Base-by-base conservation (phyloP, 2,113 vertebrate species). In the Cottus gobio region DNA sequence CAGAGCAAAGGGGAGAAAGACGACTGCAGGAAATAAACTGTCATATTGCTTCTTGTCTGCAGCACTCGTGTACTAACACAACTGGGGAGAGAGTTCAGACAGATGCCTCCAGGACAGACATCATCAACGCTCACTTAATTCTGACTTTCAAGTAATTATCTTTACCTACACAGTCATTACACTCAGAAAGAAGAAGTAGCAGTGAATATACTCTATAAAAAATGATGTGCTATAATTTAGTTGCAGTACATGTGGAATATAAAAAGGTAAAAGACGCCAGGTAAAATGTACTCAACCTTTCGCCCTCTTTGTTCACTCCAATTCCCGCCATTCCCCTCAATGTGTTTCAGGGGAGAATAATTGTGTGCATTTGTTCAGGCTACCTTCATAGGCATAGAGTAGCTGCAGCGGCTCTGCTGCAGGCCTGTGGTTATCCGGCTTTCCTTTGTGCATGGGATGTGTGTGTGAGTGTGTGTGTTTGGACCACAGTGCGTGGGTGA, bases 1-100 rank as follows among this genome's bases (percentile, higher is more conserved):
- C 54, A 50, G 39, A 77, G 64, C 24, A 67, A 79, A 52, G 22
- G 39, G 72, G 39, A 75, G 65, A 58, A 54, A 75, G 24, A 64
- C n/a, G 68, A 61, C 83, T 74, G 77, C 82, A 82, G 88, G 85
- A 87, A 76, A 84, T 77, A 5, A 88, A 69, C 60, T 36, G 75
- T 82, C 82, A 48, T 57, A 70, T 79, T 67, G 84, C 37, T 28
- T 80, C 79, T 83, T 58, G 61, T 86, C 72, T 79, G 84, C 68
- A 63, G 79, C 15, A 18, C 13, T 31, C 9, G 37, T 16, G 62
- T 10, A 12, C 71, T 56, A 77, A 60, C 58, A 62, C 54, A 69
- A 74, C 46, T 61, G 24, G 54, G 39, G 37, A 63, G 67, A 57
- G 36, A 70, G 68, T 62, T 78, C 78, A 71, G 54, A 57, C 50